Percentiles rank a stretch among this genome's conserved stretches.
Evolutionary conservation across 2,113 vertebrate genomes (phyloP).

Genomic region (Tragelaphus scriptus): DNA sequence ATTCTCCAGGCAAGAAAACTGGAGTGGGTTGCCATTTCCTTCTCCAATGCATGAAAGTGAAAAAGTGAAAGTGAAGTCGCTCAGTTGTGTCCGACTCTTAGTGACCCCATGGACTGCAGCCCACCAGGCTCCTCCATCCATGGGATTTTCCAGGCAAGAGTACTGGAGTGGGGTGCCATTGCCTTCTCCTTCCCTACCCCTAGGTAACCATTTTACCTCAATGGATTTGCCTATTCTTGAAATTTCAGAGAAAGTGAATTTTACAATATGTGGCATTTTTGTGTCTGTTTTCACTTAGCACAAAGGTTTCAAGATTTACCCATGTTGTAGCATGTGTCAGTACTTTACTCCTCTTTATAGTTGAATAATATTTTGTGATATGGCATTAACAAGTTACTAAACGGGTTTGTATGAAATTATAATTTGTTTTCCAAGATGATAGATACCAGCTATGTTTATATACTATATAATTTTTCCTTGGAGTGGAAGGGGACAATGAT

Average conservation of each 20-base stretch:
- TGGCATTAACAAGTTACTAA: neutral
- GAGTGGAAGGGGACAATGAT: neutral
- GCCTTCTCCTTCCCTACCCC: neutral
- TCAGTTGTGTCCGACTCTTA: too few species aligned
- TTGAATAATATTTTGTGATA: neutral
- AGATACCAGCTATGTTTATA: neutral
- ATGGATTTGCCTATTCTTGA: neutral
- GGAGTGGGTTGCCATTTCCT: too few species aligned
- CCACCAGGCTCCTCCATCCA: too few species aligned
- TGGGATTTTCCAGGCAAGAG: too few species aligned
- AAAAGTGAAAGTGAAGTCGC: too few species aligned
- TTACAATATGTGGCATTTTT: neutral
- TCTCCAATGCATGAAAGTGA: too few species aligned
- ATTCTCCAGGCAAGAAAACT: too few species aligned
- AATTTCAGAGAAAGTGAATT: neutral
- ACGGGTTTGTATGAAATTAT: neutral
- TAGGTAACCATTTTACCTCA: neutral
- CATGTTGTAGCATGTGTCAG: neutral
- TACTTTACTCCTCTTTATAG: neutral
- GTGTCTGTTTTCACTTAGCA: neutral
- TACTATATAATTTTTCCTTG: neutral
- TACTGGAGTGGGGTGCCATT: too few species aligned
- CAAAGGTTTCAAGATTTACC: neutral
- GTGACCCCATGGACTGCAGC: too few species aligned
- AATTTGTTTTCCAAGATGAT: neutral